Conservation (phyloP, 1,140 invertebrate species). For the Parapsyche elsis region DNA sequence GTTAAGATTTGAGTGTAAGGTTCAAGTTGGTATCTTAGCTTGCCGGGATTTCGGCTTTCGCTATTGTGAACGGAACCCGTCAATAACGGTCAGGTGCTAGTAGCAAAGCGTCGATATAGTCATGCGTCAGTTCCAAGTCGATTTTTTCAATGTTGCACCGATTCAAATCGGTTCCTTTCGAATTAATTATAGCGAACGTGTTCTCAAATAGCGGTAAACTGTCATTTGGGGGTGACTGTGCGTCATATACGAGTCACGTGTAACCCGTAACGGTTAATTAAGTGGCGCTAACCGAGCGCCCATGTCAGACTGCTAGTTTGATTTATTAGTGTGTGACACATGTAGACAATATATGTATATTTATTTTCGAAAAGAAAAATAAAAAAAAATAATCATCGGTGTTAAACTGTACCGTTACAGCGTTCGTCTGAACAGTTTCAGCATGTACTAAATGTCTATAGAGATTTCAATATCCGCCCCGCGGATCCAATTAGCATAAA, state of each 20-base stretch:
- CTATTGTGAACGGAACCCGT: too few relatives aligned
- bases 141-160: too few relatives aligned
- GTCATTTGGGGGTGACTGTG: not conserved
- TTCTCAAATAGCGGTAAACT: too few relatives aligned
- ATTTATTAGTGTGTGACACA: constrained; percentile 12
- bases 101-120: too few relatives aligned
- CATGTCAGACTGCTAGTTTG: not conserved
- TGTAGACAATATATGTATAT: not conserved
- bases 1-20: too few relatives aligned
- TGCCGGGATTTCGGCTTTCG: too few relatives aligned
- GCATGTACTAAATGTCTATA: not conserved
- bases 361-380: not conserved
- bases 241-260: not conserved
- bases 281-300: constrained; percentile 33
- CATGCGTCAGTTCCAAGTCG: too few relatives aligned
- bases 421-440: too few relatives aligned
- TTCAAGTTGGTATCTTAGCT: too few relatives aligned
- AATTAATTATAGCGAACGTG: not conserved
- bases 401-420: constrained; percentile 8
- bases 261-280: constrained; percentile 14
- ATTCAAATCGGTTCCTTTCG: too few relatives aligned
- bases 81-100: too few relatives aligned
- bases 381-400: not conserved
- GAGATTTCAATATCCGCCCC: too few relatives aligned
- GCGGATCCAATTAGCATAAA: not conserved